Evolutionary conservation across 1,140 invertebrate species (phyloP).

Genomic region (Drosophila sp.): DNA sequence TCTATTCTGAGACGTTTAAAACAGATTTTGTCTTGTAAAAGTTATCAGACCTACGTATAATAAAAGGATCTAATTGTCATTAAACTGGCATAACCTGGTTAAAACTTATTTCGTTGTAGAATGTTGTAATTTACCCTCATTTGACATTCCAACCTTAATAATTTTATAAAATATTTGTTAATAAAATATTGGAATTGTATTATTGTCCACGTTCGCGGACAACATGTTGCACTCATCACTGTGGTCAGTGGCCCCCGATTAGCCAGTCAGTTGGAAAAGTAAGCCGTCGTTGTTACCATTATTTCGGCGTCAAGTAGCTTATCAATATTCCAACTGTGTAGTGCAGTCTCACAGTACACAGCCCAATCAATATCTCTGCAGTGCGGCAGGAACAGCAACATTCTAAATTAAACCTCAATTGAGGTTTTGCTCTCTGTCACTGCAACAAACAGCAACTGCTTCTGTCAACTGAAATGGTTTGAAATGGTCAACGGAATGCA

Average conservation of each 20-base stretch:
- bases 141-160: no score
- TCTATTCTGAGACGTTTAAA: no score
- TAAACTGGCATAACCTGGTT: no score
- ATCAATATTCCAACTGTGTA: slow-evolving; percentile 82
- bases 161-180: no score
- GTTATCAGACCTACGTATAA: no score
- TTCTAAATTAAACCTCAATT: slow-evolving; percentile 79
- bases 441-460: slow-evolving; percentile 26
- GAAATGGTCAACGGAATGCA: slow-evolving; percentile 84
- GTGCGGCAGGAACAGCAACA: slow-evolving; percentile 44
- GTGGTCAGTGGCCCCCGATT: slow-evolving; percentile 34
- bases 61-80: no score
- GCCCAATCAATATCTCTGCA: slow-evolving; percentile 55
- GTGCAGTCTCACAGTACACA: slow-evolving; percentile 44
- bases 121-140: no score
- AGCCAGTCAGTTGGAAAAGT: slow-evolving; percentile 40
- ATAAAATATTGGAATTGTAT: no score
- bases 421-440: slow-evolving; percentile 45
- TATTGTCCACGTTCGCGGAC: slow-evolving; percentile 15
- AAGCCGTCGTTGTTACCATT: slow-evolving; percentile 22
- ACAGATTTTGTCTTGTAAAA: no score
- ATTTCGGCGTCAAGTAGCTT: slow-evolving; percentile 41
- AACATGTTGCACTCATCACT: slow-evolving; percentile 37
- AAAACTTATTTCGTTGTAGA: no score
- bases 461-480: slow-evolving; percentile 70